Conservation (phyloP, 2,113 vertebrate genomes). For the Struthio camelus region DNA sequence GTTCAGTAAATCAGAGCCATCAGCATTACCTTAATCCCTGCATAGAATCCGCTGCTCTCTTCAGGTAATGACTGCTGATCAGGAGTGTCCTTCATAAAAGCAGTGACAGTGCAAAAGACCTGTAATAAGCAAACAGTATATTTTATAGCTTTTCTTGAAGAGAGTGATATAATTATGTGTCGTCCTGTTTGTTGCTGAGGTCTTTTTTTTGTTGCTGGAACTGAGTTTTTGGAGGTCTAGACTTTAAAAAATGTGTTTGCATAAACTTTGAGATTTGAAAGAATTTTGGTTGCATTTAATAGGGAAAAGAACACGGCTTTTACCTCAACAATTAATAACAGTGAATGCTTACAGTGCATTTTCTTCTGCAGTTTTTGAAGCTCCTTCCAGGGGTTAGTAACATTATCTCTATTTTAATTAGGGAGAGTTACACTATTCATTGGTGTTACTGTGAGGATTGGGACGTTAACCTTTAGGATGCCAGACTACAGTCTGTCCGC, state of each 20-base stretch:
- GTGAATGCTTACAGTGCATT: background rate
- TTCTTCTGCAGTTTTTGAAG: background rate
- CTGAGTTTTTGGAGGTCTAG: background rate
- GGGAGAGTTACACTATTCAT: background rate
- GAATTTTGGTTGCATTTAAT: background rate
- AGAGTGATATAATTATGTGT: background rate
- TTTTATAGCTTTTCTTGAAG: background rate
- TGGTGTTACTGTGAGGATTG: background rate
- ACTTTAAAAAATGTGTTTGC: background rate
- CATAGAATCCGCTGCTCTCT: constrained; percentile 84
- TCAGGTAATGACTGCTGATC: constrained; percentile 70
- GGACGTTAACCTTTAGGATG: background rate
- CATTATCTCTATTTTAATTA: background rate
- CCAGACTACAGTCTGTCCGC: background rate
- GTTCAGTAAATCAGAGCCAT: background rate
- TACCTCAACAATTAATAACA: background rate
- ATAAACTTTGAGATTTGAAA: background rate
- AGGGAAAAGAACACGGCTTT: background rate
- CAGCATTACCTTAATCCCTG: constrained; percentile 80
- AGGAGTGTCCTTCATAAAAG: constrained; percentile 71
- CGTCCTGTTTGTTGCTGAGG: background rate
- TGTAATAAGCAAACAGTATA: constrained; percentile 52
- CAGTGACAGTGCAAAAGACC: constrained; percentile 80
- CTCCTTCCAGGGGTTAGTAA: background rate
- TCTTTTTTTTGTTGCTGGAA: background rate